These are phyloP conservation scores for Chlamydotis undulata DNA, from an alignment of 2,113 vertebrate genomes.

Conservation along the genomic window DNA sequence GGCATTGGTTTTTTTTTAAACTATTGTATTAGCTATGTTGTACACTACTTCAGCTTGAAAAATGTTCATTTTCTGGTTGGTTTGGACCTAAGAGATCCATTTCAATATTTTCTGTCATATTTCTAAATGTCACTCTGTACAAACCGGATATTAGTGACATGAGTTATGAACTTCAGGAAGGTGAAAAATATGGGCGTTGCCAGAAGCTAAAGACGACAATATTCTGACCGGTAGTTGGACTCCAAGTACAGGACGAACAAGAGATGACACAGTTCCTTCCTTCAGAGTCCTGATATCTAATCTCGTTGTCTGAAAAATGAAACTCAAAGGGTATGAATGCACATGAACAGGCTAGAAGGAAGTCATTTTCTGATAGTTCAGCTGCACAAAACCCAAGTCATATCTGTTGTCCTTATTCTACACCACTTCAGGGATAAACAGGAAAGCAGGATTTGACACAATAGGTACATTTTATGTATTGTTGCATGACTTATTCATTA, in stretches of 20 bases:
- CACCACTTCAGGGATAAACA: constrained; percentile 56
- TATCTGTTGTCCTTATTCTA: constrained; percentile 31
- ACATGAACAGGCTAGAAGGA: constrained; percentile 61
- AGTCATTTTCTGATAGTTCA: constrained; percentile 64
- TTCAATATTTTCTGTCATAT: background rate
- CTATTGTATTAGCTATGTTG: background rate
- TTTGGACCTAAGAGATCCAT: background rate
- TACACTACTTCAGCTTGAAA: background rate
- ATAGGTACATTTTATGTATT: background rate
- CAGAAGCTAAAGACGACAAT: constrained; percentile 68
- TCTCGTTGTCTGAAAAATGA: constrained; percentile 50
- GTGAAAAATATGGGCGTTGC: constrained; percentile 50
- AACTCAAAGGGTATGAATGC: background rate
- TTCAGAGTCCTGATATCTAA: constrained; percentile 52
- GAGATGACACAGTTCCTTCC: constrained; percentile 80
- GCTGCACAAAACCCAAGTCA: constrained; percentile 58
- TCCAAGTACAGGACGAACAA: constrained; percentile 73
- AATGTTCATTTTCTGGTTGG: background rate
- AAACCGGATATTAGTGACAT: constrained; percentile 62
- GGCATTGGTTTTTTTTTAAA: background rate
- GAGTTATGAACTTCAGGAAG: constrained; percentile 73
- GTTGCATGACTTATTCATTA: background rate
- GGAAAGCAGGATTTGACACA: constrained; percentile 65
- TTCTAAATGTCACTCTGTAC: constrained; percentile 50
- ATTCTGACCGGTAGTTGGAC: constrained; percentile 29